Conservation (phyloP, 2,113 vertebrate species). For the Cygnus atratus region DNA sequence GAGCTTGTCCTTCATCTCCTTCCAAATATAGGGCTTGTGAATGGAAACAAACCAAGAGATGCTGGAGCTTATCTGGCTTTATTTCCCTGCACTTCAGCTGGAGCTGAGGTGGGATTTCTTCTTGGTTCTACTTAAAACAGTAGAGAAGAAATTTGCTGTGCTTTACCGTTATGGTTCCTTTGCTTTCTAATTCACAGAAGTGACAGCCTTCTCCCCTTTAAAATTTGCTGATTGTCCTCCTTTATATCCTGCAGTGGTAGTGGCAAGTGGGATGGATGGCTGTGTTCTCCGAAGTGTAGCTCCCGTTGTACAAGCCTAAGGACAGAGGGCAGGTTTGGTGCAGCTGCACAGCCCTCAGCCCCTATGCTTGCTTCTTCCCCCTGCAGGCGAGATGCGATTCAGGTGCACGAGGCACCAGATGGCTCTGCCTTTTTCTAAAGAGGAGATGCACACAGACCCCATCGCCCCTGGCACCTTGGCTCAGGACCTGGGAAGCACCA, state of each 20-base stretch:
- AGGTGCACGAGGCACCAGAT: neutral
- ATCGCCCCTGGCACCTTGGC: neutral
- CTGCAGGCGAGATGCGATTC: neutral
- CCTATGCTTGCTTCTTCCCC: neutral
- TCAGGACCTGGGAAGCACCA: neutral
- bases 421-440: neutral
- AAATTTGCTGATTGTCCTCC: neutral
- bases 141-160: neutral
- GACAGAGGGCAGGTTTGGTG: neutral
- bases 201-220: neutral
- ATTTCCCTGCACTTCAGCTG: constrained; percentile 5
- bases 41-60: neutral
- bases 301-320: neutral
- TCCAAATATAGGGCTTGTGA: constrained; percentile 41
- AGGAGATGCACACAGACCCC: neutral
- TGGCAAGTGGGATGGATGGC: neutral
- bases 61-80: constrained; percentile 15
- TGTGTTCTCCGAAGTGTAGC: neutral
- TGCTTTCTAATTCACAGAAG: neutral
- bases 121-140: neutral
- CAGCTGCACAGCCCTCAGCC: neutral
- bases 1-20: constrained; percentile 54
- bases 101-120: neutral
- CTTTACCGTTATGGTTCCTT: neutral
- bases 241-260: neutral